Conservation (phyloP, 1,140 invertebrate species). For the Vanessa tameamea region DNA sequence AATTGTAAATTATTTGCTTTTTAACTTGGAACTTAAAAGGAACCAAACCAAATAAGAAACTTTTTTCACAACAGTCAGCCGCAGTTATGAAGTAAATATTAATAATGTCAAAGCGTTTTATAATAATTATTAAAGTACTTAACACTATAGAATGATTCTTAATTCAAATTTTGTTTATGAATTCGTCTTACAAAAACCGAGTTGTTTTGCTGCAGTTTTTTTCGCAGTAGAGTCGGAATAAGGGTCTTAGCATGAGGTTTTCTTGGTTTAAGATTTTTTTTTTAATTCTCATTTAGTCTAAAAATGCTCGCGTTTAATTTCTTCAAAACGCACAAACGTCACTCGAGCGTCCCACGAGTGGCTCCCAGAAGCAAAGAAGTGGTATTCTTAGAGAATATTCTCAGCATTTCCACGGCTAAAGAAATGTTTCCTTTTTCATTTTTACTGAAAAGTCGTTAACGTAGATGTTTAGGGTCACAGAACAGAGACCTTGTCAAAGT, state of each 20-base stretch:
- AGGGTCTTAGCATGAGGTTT: not conserved
- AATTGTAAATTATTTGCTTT: too few species aligned
- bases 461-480: conserved; percentile 9
- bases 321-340: conserved; percentile 39
- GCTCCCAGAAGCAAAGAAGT: conserved; percentile 21
- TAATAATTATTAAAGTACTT: too few species aligned
- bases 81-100: too few species aligned
- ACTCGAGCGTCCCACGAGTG: conserved; percentile 25
- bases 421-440: conserved; percentile 38
- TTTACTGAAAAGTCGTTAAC: conserved; percentile 27
- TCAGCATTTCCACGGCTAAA: conserved; percentile 30
- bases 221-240: not conserved
- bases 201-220: conserved; percentile 8
- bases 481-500: not conserved
- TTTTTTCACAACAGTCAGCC: too few species aligned
- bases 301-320: conserved; percentile 38
- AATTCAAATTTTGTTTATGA: not conserved
- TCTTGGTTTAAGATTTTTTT: conserved; percentile 4
- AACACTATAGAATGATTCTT: too few species aligned
- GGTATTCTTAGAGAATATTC: conserved; percentile 31
- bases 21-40: too few species aligned
- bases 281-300: conserved; percentile 10
- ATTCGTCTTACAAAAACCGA: not conserved
- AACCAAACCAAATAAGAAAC: too few species aligned
- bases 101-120: too few species aligned